A percentile compares a stretch with the other conserved stretches of the same genome.
Evolutionary conservation across 2,113 vertebrate species (phyloP).

Genomic region (Puffinus mauretanicus): DNA sequence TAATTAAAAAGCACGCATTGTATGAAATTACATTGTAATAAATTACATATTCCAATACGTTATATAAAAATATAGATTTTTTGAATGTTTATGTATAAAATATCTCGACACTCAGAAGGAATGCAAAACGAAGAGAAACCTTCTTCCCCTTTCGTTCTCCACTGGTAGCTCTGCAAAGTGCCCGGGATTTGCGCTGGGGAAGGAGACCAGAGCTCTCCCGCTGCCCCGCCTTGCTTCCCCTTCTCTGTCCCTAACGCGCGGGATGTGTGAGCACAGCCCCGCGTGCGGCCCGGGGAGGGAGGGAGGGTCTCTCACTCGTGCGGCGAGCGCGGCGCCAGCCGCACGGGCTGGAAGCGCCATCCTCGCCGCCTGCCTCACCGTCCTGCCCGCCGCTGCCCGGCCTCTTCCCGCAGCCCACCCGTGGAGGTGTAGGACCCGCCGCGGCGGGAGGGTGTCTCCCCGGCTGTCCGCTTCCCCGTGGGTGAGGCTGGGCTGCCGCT

Average conservation of each 20-base stretch:
- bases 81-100: neutral
- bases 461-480: fast-evolving
- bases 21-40: neutral
- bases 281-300: fast-evolving
- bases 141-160: neutral
- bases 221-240: fast-evolving
- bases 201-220: fast-evolving
- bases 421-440: fast-evolving
- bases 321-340: neutral
- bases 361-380: fast-evolving
- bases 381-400: neutral
- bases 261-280: fast-evolving
- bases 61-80: neutral
- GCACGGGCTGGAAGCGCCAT: neutral
- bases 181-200: fast-evolving
- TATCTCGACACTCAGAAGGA: neutral
- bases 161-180: neutral
- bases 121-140: neutral
- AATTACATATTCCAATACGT: fast-evolving
- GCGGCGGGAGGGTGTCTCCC: fast-evolving
- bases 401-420: neutral
- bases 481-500: neutral
- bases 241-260: too few relatives aligned
- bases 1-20: neutral
- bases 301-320: neutral